Evolutionary conservation across 2,113 vertebrate species (phyloP).

Genomic region (Sapajus apella): DNA sequence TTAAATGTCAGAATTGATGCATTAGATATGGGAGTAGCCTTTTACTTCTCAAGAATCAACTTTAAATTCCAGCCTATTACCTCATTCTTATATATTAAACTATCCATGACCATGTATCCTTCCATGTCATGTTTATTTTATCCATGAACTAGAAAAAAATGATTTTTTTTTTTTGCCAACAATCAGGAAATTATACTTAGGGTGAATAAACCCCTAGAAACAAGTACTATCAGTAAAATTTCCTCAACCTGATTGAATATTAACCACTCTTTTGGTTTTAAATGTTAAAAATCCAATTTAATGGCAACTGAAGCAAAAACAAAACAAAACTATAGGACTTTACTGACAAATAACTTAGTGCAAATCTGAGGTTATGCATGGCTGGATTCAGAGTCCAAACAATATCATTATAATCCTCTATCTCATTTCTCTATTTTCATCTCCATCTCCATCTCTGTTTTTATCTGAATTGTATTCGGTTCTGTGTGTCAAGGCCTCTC

Average conservation of each 20-base stretch:
- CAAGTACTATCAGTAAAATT: not conserved
- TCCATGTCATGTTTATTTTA: not conserved
- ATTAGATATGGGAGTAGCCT: not conserved
- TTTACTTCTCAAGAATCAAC: not conserved
- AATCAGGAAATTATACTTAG: not conserved
- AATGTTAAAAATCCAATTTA: not conserved
- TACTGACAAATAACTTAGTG: not conserved
- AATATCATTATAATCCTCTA: not conserved
- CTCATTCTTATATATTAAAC: not conserved
- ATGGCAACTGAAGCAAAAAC: not conserved
- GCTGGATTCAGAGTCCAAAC: not conserved
- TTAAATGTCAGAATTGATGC: not conserved
- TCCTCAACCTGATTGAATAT: not conserved
- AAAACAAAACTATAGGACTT: not conserved
- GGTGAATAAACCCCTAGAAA: not conserved
- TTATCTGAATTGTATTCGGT: not conserved
- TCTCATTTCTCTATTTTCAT: not conserved
- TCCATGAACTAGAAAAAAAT: not conserved
- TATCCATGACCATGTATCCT: not conserved
- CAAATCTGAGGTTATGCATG: not conserved
- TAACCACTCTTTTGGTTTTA: not conserved
- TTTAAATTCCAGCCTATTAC: not conserved
- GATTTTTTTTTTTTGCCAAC: not conserved
- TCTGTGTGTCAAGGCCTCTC: no score
- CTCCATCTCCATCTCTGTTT: not conserved